Evolutionary conservation across 2,113 vertebrate species (phyloP).

Genomic region (Leuciscus idus): DNA sequence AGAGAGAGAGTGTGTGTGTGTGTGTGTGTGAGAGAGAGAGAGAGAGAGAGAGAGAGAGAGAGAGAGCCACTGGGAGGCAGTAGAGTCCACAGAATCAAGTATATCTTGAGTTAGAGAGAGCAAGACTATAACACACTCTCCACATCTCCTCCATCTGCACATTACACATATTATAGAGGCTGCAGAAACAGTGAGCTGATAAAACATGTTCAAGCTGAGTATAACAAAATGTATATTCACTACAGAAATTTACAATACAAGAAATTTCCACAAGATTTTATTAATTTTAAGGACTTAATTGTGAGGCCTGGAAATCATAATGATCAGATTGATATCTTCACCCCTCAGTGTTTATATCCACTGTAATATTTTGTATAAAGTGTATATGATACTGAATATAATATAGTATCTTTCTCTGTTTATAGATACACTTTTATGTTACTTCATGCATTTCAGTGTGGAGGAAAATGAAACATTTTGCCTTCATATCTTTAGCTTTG

Average conservation of each 20-base stretch:
- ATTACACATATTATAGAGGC: background rate
- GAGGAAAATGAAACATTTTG: background rate
- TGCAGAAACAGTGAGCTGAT: background rate
- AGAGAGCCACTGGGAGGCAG: background rate
- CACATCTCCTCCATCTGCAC: background rate
- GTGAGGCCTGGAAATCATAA: background rate
- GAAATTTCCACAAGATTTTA: background rate
- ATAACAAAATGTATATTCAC: background rate
- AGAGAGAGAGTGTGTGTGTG: no score
- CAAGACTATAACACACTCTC: background rate
- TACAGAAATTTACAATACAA: background rate
- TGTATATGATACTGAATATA: background rate
- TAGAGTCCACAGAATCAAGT: background rate
- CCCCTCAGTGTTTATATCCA: no score
- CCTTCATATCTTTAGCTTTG: background rate
- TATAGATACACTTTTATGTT: background rate
- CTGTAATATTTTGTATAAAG: background rate
- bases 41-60: no score
- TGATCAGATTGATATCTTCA: background rate
- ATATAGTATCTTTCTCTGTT: background rate
- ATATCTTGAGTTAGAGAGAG: no score
- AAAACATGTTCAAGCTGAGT: background rate
- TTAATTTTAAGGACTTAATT: background rate
- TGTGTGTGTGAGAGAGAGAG: no score
- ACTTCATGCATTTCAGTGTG: background rate